A percentile compares a stretch with the other conserved stretches of the same genome.
Evolutionary conservation across 1,140 invertebrate genomes (phyloP).

Genomic region (Orussus abietinus): DNA sequence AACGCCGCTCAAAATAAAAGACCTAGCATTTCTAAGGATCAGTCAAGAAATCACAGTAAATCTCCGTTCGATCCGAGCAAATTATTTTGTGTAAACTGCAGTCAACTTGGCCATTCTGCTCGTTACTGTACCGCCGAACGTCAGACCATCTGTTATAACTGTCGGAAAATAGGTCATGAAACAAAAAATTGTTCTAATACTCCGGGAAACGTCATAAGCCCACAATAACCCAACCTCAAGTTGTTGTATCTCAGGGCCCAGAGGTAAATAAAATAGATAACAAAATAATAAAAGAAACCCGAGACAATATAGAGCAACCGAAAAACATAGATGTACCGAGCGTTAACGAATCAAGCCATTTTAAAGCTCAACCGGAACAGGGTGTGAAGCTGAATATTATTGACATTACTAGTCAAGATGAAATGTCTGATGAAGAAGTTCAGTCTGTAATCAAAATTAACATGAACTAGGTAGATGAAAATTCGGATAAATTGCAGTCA

Average conservation of each 20-base stretch:
- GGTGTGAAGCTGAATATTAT: no score
- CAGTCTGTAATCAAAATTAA: no score
- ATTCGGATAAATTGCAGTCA: no score
- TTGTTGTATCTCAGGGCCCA: constrained; percentile 8
- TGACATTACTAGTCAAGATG: no score
- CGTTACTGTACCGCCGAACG: constrained; percentile 7
- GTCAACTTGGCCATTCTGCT: constrained; percentile 1
- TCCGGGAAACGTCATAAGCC: constrained; percentile 12
- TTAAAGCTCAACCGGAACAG: no score
- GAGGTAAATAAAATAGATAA: constrained; percentile 1
- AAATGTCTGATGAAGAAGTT: no score
- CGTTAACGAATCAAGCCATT: no score
- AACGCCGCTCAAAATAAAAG: constrained; percentile 5
- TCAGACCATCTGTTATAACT: constrained; percentile 8
- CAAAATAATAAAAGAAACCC: constrained; percentile 1
- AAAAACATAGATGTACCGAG: constrained; percentile 6
- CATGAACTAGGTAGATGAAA: no score
- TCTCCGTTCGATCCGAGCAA: constrained; percentile 2
- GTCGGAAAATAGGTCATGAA: constrained; percentile 7
- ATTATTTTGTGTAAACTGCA: constrained; percentile 9
- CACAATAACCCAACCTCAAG: constrained; percentile 4
- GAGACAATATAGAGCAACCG: background rate
- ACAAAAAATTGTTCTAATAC: constrained; percentile 11
- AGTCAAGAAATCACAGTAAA: constrained; percentile 1
- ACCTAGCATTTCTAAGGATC: background rate